Percentiles rank a stretch among this genome's conserved stretches.
These are phyloP conservation scores for Sitta carolinensis DNA, from an alignment of 2,797 vertebrate genomes.

Conservation along the genomic window DNA sequence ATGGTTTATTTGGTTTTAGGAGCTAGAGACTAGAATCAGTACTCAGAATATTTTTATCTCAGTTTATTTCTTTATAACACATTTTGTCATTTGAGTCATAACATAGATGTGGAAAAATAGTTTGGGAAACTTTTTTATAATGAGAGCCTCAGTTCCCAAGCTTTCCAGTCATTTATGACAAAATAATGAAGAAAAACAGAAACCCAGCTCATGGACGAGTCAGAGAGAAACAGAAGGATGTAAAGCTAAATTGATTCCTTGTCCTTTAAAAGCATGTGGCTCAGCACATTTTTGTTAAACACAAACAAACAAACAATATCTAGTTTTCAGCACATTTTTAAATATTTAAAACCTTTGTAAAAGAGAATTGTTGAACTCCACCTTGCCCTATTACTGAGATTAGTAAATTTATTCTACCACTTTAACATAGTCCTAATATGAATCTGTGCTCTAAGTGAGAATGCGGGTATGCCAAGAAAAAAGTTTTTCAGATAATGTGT, in stretches of 20 bases:
- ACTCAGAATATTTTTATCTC: background rate
- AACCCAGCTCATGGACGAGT: background rate
- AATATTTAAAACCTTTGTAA: background rate
- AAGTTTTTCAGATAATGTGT: background rate
- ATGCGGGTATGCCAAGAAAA: background rate
- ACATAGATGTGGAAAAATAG: background rate
- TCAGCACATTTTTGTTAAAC: background rate
- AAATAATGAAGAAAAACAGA: background rate
- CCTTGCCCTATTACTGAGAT: background rate
- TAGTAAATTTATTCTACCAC: background rate
- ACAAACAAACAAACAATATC: background rate
- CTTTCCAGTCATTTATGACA: background rate
- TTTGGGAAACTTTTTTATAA: background rate
- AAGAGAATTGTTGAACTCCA: background rate
- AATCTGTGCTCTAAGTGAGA: background rate
- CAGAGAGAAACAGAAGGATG: background rate
- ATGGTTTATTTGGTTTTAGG: background rate
- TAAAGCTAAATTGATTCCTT: background rate
- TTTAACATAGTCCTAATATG: background rate
- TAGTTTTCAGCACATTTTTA: background rate
- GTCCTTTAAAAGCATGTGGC: background rate
- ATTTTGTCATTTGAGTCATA: background rate
- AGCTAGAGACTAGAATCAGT: background rate
- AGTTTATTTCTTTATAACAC: background rate
- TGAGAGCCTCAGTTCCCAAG: background rate